A percentile compares a stretch with the other conserved stretches of the same genome.
Evolutionary conservation across 2,888 invertebrate species (phyloP).

Genomic region (Ochropacha duplaris): DNA sequence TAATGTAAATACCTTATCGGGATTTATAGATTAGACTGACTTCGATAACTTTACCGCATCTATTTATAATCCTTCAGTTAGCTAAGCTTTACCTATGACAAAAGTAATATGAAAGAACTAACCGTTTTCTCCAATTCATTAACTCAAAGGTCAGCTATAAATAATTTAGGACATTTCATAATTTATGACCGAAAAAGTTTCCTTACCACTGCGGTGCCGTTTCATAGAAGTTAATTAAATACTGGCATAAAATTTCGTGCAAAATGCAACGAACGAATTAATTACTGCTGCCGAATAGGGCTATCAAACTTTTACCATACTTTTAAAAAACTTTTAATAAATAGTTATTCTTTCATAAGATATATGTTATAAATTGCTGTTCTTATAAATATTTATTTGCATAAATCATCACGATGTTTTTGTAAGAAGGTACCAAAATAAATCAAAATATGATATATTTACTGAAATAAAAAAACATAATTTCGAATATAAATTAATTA

Average conservation of each 20-base stretch:
- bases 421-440: too few relatives aligned
- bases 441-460: too few relatives aligned
- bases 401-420: too few relatives aligned
- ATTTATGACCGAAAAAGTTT: constrained; percentile 37
- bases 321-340: neutral
- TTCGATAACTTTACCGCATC: neutral
- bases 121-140: neutral
- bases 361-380: too few relatives aligned
- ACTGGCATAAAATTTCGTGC: constrained; percentile 64
- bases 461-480: too few relatives aligned
- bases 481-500: too few relatives aligned
- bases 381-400: too few relatives aligned
- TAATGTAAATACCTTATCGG: too few relatives aligned
- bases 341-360: too few relatives aligned
- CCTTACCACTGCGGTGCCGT: constrained; percentile 51
- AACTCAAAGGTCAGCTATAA: neutral
- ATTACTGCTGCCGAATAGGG: constrained; percentile 32
- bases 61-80: neutral
- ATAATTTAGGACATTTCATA: neutral
- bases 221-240: constrained; percentile 68
- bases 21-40: too few relatives aligned
- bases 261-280: constrained; percentile 60
- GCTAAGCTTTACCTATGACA: neutral
- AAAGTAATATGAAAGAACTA: neutral
- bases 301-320: constrained; percentile 18